Evolutionary conservation across 2,797 vertebrate species (phyloP), one percentile per base, ranked within the genome.

Genomic region (Sebastes diploproa): DNA sequence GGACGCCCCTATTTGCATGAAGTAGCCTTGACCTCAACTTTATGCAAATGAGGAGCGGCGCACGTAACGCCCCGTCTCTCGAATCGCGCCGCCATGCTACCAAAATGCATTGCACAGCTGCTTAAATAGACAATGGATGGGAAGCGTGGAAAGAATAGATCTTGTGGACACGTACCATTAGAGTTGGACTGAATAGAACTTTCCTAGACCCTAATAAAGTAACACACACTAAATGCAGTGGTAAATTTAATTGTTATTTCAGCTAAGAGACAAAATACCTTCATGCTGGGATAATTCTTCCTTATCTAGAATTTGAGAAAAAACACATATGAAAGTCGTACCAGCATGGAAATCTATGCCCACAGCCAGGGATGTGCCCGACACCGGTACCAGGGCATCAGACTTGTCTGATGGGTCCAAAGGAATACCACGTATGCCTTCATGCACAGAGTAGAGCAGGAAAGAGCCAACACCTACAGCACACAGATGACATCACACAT

Each of bases 331-430:
- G 20, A 74, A 65, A 12, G 4, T 13, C 82, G 92, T 90, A 98
- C 98, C 98, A 50, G 98, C 98, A 3, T 99, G 98, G 92, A 99
- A 99, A 89, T 99, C 98, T 1, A 99, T 99, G 76, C 98, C 98
- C 0, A 99, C 98, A 0, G 98, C 98, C 75, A 99, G 89, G 0
- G 98, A 98, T 4, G 98, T 99, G 55, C 98, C 98, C 0, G 98
- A 99, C 58, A 99, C 98, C 6, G 93, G 98, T 52, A 99, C 98
- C 0, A 99, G 94, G 16, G 98, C 98, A 4, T 99, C 98, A 0
- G 98, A 99, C 89, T 98, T 99, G 93, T 99, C 98, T 0, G 87
- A 95, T 67, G 98, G 98, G 78, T 99, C 98, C 90, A 99, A 86
- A 14, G 98, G 98, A 83, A 99, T 98, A 68, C 98, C 98, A 0